Base-by-base conservation (phyloP, 2,113 vertebrate genomes). In the Lanius collurio region DNA sequence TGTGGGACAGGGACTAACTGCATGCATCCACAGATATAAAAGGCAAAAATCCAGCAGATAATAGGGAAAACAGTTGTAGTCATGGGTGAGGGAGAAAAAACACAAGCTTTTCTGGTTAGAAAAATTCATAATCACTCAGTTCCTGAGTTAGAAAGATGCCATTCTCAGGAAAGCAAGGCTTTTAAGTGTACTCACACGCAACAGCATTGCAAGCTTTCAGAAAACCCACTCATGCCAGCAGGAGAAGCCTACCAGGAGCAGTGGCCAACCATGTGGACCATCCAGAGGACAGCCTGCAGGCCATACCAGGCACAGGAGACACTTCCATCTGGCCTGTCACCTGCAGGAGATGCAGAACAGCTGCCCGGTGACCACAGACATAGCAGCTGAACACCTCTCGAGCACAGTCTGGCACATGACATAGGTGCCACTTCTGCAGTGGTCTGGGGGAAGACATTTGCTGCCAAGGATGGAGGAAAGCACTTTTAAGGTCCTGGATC, bases 131-230 rank as follows among this genome's bases (percentile, higher is more conserved):
- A 71, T 41, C 8, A 18, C 13, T 53, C 37, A 1, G 11, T 31
- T 73, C 15, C 50, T 1, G 2, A 47, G 13, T 39, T 20, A 41
- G 8, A 50, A 81, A 89, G 56, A 55, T 1, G 4, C 11, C 20
- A 10, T 65, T 62, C 26, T 57, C 75, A 65, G n/a, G n/a, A 73
- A 75, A 56, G 17, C 20, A 62, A 91, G 17, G 21, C 37, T 77
- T 41, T 65, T 11, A 57, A 42, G 15, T 0, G 0, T 5, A 39
- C 12, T 42, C 41, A 85, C 7, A 24, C 5, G 11, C 16, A 63
- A 77, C 1, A 63, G 37, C 82, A 47, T 4, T 10, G 50, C n/a
- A 80, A 74, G 18, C n/a, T 69, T 64, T 49, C 8, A 64, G 47
- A n/a, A 87, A 95, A 52, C 1, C 5, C 20, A 26, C 18, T 55